Evolutionary conservation across 2,797 vertebrate species (phyloP), one percentile per base, ranked within the genome.

Genomic region (Ctenosaura bakeri): DNA sequence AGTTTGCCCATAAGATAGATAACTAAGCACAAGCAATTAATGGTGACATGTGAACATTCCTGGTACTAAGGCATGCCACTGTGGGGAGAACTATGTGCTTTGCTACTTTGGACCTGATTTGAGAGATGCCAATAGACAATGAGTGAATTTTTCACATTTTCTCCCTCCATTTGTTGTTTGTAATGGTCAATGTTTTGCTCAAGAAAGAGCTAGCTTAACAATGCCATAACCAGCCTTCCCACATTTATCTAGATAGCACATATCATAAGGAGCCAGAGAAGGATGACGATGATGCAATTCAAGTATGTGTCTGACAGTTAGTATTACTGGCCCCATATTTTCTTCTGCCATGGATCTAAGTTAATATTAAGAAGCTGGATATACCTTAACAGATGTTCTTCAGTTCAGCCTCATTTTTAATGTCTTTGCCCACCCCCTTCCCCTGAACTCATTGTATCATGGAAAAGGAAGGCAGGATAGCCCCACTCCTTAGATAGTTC

Each of bases 391-490:
- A 86, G 24, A 59, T 59, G 4, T 20, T 74, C 52, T 46, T 78
- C 38, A 59, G 29, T 42, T 46, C 56, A 62, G 9, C 74, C 42
- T 78, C n/a, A 8, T 79, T 91, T 64, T 0, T 64, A 0, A 0
- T 90, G 76, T 76, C 87, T 32, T 3, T 69, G 90, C 94, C 91
- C 86, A 42, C 90, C 93, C 93, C 93, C 42, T 93, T n/a, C 94
- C 94, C 94, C 95, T 79, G 56, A 92, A 89, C 87, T 94, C 92
- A 90, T 92, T 91, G 90, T 95, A 92, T 88, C 87, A 59, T 0
- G 78, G 91, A 92, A 94, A 92, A 93, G 94, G 88, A 95, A 95
- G 93, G 95, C 52, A 95, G 89, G 89, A 86, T 92, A 56, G 74
- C 89, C 90, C 59, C 79, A 66, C 94, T 4, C 93, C 56, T 64